Evolutionary conservation across 2,888 invertebrate genomes (phyloP).

Genomic region (Lymantria dispar): DNA sequence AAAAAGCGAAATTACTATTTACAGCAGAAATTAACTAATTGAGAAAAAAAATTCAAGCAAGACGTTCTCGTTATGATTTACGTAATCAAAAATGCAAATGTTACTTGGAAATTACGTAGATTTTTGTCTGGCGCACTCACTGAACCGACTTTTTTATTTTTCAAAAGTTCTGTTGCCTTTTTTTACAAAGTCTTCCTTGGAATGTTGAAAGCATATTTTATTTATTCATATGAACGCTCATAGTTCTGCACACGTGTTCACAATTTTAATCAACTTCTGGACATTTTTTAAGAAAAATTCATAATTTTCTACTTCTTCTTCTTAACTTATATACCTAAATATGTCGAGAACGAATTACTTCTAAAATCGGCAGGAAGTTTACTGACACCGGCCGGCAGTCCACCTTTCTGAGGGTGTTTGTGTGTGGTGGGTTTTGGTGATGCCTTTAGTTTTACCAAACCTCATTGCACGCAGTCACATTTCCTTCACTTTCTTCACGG

Average conservation of each 20-base stretch:
- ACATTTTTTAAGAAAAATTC: too few relatives aligned
- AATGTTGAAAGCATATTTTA: conserved; percentile 28
- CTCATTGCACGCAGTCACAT: too few relatives aligned
- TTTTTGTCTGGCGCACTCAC: conserved; percentile 34
- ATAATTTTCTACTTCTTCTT: too few relatives aligned
- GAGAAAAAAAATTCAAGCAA: conserved; percentile 11
- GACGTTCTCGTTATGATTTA: conserved; percentile 44
- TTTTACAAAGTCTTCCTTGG: conserved; percentile 25
- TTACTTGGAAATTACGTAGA: conserved; percentile 48
- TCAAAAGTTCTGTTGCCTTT: conserved; percentile 29
- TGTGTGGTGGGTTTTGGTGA: too few relatives aligned
- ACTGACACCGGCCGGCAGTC: too few relatives aligned
- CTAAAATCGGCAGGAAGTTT: too few relatives aligned
- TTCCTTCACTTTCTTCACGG: too few relatives aligned
- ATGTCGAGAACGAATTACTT: too few relatives aligned
- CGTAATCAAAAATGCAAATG: conserved; percentile 70
- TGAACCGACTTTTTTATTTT: conserved; percentile 26
- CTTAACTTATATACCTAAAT: too few relatives aligned
- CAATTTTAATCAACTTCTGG: too few relatives aligned
- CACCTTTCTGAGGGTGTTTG: too few relatives aligned
- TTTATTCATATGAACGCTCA: conserved; percentile 28
- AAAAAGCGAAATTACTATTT: not conserved
- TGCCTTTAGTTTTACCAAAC: too few relatives aligned
- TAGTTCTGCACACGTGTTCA: conserved; percentile 13
- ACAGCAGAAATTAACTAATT: not conserved